These are phyloP conservation scores for Lomographa bimaculata DNA, from an alignment of 2,888 invertebrate species.

Conservation along the genomic window DNA sequence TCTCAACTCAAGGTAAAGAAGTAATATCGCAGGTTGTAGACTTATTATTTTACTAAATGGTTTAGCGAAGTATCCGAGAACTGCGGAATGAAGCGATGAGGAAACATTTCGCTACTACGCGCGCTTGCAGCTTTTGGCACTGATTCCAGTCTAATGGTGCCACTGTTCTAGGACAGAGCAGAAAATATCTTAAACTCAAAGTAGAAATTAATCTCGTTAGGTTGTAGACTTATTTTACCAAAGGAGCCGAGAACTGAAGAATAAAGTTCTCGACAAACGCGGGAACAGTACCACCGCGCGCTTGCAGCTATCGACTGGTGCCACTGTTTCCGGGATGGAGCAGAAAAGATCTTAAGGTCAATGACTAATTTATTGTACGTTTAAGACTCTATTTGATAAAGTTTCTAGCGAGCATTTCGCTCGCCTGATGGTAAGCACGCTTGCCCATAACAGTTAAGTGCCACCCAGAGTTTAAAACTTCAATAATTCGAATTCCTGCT, in stretches of 20 bases:
- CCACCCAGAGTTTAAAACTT: too few relatives aligned
- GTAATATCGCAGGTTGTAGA: slow-evolving; percentile 51
- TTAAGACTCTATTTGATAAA: too few relatives aligned
- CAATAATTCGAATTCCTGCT: too few relatives aligned
- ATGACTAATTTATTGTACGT: too few relatives aligned
- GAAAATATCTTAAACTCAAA: slow-evolving; percentile 93
- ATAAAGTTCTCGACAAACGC: slow-evolving; percentile 90
- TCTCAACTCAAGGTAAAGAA: slow-evolving; percentile 87
- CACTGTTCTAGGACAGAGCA: slow-evolving; percentile 90
- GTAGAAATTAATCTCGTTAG: slow-evolving; percentile 61
- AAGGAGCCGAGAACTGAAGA: slow-evolving; percentile 81
- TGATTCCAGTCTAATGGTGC: slow-evolving; percentile 95
- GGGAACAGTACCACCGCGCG: slow-evolving; percentile 95
- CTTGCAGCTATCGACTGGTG: slow-evolving; percentile 94
- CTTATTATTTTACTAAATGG: too few relatives aligned
- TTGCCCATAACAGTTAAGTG: too few relatives aligned
- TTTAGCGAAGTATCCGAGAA: slow-evolving; percentile 55
- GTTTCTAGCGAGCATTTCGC: too few relatives aligned
- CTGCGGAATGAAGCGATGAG: slow-evolving; percentile 88
- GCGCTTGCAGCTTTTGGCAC: slow-evolving; percentile 95
- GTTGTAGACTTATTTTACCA: too few relatives aligned
- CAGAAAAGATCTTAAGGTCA: slow-evolving; percentile 89
- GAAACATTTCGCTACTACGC: slow-evolving; percentile 96
- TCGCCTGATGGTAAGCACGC: too few relatives aligned
- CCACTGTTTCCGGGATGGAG: slow-evolving; percentile 91